Evolutionary conservation across 2,888 invertebrate genomes (phyloP).

Genomic region (Nycteola revayana): DNA sequence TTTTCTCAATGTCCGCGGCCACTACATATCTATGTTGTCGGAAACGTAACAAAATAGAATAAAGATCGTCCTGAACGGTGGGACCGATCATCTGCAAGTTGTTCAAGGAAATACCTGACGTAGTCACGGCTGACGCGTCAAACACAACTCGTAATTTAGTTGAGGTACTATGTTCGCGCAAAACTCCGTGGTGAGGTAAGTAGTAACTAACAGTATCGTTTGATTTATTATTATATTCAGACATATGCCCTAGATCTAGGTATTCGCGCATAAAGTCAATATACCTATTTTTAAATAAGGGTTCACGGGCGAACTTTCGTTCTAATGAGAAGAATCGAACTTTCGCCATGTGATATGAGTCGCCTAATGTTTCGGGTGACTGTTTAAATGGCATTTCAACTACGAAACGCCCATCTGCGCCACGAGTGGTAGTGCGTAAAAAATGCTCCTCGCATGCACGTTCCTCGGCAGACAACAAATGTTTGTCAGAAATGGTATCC

Average conservation of each 20-base stretch:
- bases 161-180: slow-evolving; percentile 19
- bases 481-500: neutral
- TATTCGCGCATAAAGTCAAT: slow-evolving; percentile 7
- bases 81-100: slow-evolving; percentile 16
- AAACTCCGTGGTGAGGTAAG: slow-evolving; percentile 30
- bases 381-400: slow-evolving; percentile 6
- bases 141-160: slow-evolving; percentile 32
- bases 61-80: slow-evolving; percentile 15
- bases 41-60: slow-evolving; percentile 17
- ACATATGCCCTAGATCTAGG: slow-evolving; percentile 9
- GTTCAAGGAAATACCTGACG: slow-evolving; percentile 14
- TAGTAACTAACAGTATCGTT: slow-evolving; percentile 16
- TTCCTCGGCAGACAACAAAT: neutral
- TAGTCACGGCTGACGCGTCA: slow-evolving; percentile 20
- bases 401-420: slow-evolving; percentile 4
- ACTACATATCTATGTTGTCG: slow-evolving; percentile 17
- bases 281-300: slow-evolving; percentile 6
- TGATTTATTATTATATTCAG: neutral
- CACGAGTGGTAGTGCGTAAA: neutral
- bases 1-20: slow-evolving; percentile 19
- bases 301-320: slow-evolving; percentile 2
- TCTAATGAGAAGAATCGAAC: slow-evolving; percentile 21
- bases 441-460: neutral
- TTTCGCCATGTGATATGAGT: slow-evolving; percentile 25
- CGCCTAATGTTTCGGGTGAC: slow-evolving; percentile 10